Evolutionary conservation across 2,888 invertebrate species (phyloP).

Genomic region (Beris morrisii): DNA sequence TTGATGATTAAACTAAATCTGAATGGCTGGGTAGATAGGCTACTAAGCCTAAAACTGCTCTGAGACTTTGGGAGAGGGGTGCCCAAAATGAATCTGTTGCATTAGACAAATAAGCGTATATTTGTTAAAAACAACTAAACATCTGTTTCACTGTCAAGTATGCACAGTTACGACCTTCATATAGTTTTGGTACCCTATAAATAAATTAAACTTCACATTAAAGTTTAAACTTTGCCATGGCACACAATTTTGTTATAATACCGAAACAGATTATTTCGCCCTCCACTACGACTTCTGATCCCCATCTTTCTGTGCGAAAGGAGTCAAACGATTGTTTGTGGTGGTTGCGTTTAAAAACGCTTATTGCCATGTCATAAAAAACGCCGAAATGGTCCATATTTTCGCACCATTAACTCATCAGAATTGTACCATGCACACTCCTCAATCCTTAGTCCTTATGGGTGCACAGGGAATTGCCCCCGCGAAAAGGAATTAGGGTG

Average conservation of each 20-base stretch:
- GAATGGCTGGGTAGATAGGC: no score
- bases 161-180: no score
- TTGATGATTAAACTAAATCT: no score
- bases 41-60: no score
- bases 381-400: constrained; percentile 20
- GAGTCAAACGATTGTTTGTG: not conserved
- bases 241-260: not conserved
- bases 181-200: no score
- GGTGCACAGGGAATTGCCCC: not conserved
- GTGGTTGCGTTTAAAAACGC: not conserved
- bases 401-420: constrained; percentile 30
- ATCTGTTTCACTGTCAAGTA: no score
- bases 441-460: not conserved
- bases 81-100: no score
- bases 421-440: constrained; percentile 1
- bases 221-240: no score
- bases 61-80: no score
- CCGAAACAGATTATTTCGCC: not conserved
- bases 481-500: constrained; percentile 2
- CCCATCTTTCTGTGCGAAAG: not conserved
- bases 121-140: no score
- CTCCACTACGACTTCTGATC: not conserved
- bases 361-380: constrained; percentile 18
- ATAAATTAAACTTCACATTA: no score
- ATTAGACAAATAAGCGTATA: no score